Conservation (phyloP, 2,888 invertebrate genomes). For the Callyntrura guangdongensis region DNA sequence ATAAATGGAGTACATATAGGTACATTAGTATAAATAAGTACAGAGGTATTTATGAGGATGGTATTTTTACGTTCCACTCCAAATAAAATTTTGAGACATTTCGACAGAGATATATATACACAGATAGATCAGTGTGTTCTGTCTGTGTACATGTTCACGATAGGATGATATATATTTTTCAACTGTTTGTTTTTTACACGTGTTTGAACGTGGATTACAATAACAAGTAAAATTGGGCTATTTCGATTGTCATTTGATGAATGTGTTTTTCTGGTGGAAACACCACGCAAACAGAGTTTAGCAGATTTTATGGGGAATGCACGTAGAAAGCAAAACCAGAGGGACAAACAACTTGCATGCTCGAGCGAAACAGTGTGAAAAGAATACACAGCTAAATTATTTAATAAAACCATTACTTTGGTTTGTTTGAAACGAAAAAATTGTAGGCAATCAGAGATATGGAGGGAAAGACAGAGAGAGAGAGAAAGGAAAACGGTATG, state of each 20-base stretch:
- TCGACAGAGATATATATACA: background rate
- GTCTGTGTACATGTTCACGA: background rate
- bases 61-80: background rate
- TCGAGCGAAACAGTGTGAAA: constrained; percentile 15
- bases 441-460: constrained; percentile 32
- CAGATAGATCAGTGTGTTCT: background rate
- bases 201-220: background rate
- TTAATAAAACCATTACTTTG: background rate
- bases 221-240: background rate
- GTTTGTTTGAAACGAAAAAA: background rate
- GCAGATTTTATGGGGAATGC: background rate
- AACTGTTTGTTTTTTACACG: too few relatives aligned
- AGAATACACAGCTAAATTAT: constrained; percentile 34
- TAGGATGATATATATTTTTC: background rate
- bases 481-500: too few relatives aligned
- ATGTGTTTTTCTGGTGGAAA: background rate
- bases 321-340: background rate
- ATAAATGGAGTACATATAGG: background rate
- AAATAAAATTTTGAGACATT: background rate
- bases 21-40: background rate
- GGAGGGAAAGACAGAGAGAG: background rate
- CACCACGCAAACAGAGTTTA: background rate
- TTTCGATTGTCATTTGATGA: too few relatives aligned
- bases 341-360: background rate
- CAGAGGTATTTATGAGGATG: background rate